phyloP scores from a whole-genome alignment of 2,113 vertebrate species.

The Chitala chitala region DNA sequence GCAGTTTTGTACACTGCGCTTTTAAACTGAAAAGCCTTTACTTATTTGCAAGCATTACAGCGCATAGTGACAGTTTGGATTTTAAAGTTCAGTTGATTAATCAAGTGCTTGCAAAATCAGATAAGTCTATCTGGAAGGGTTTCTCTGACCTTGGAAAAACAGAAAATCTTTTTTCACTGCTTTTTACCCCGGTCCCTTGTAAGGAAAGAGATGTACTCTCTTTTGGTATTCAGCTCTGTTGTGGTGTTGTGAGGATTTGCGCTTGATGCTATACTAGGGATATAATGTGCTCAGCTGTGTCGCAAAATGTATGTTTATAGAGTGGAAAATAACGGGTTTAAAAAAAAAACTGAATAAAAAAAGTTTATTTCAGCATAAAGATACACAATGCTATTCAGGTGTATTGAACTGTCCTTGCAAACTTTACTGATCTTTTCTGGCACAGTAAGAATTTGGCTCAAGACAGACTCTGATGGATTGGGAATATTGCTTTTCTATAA shows the following conservation, averaged over 20 bases:
- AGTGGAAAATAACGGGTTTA: neutral
- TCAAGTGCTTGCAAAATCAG: constrained; percentile 26
- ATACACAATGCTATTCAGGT: too few species aligned
- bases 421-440: neutral
- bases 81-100: constrained; percentile 32
- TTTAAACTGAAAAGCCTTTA: constrained; percentile 24
- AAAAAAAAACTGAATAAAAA: neutral
- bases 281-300: neutral
- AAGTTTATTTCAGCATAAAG: too few species aligned
- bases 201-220: neutral
- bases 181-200: constrained; percentile 19
- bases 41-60: neutral
- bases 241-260: neutral
- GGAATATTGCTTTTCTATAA: constrained; percentile 15
- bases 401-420: neutral
- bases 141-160: neutral
- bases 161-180: too few species aligned
- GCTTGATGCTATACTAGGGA: neutral
- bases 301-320: neutral
- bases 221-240: neutral
- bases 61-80: constrained; percentile 19
- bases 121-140: constrained; percentile 25
- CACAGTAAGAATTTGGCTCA: neutral
- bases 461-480: neutral
- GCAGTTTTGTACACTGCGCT: neutral